Conservation (phyloP, 2,113 vertebrate genomes). For the Mormyrus lacerda region DNA sequence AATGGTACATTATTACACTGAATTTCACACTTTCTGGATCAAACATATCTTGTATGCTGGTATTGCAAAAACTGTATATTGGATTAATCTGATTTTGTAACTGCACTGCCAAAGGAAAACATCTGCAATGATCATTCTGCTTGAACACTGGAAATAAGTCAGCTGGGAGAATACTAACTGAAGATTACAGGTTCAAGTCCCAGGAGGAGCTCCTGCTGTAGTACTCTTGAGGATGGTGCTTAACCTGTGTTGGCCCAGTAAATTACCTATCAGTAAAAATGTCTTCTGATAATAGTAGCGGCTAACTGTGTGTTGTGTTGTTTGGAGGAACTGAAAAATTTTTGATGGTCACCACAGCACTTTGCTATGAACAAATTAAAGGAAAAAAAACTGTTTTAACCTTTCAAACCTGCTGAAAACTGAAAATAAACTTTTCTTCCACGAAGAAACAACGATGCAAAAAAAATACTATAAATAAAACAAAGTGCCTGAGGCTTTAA, state of each 20-base stretch:
- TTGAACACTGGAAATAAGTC: neutral
- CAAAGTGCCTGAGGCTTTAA: neutral
- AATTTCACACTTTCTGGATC: constrained; percentile 6
- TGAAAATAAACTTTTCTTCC: neutral
- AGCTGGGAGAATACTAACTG: neutral
- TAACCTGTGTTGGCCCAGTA: neutral
- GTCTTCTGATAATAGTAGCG: neutral
- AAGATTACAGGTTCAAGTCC: neutral
- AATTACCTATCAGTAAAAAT: neutral
- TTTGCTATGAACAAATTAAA: neutral
- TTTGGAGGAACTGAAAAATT: neutral
- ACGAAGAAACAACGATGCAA: neutral
- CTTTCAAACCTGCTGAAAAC: neutral
- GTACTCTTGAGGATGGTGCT: neutral
- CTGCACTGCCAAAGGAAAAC: neutral
- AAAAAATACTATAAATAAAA: neutral
- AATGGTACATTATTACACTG: neutral
- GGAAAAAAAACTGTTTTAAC: neutral
- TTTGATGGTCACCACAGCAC: neutral
- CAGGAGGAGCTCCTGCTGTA: neutral
- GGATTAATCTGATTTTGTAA: neutral
- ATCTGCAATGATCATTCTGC: neutral
- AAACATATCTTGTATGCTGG: neutral
- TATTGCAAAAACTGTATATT: neutral
- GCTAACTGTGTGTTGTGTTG: neutral